Evolutionary conservation across 30 jellyfish, hydroid and myxozoan genomes (phyloP), one percentile per base, ranked within the genome.

Genomic region (Rhopilema esculentum): DNA sequence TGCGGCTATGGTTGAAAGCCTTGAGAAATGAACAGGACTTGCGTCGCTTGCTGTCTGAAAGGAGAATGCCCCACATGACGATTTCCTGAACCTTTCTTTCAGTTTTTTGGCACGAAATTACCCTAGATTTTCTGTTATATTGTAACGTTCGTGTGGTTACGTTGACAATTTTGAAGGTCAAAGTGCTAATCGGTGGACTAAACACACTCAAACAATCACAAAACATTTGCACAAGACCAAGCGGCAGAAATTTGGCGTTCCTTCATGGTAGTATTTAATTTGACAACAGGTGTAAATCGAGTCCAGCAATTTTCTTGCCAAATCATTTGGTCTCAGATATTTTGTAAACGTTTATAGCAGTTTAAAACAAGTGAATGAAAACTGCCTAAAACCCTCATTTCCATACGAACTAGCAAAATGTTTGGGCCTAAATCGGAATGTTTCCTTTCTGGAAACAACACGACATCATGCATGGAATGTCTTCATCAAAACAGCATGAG

Each of bases 181-280:
- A 40, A 40, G 57, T 40, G 12, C 57, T 40, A 2, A 6, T 40
- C 12, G 57, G 12, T 2, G 6, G 57, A 40, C 57, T 12, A 40
- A 40, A 12, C 57, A 40, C 57, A 12, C 57, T 66, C 32, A 29
- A 4, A 28, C 0, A 23, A 68, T n/a, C 6, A 7, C 8, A 17
- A 25, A 63, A 57, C 32, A 30, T 50, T 48, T 20, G 79, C 49
- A 24, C 49, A 49, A 51, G 73, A 23, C 72, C 80, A 80, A 80
- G 31, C 74, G 50, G 65, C 16, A 17, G 64, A 2, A 61, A 80
- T 28, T 24, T 61, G 26, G 90, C 90, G 90, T 80, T 80, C 90
- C 82, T 80, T 80, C 90, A 80, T 80, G 90, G 90, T 80, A 22
- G 28, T 80, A 76, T 51, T 76, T 76, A 12, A 27, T 57, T 51